Evolutionary conservation across 2,888 invertebrate genomes (phyloP).

Genomic region (Anoplius nigerrimus): DNA sequence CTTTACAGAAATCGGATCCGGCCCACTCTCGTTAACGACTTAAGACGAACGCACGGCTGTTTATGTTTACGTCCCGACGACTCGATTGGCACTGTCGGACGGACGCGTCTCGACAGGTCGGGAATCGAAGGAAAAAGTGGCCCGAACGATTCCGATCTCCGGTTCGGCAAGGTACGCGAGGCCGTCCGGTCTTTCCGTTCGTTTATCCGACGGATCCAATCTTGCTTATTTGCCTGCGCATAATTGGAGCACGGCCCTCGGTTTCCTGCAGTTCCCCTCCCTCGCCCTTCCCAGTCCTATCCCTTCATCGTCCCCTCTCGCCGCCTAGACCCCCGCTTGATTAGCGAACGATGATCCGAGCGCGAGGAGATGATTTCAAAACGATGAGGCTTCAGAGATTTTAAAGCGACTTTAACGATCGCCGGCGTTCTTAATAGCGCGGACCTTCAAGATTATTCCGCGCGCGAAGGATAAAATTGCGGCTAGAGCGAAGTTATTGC

Average conservation of each 20-base stretch:
- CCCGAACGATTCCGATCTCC: slow-evolving; percentile 40
- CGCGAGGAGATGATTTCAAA: no score
- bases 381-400: no score
- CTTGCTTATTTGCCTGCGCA: slow-evolving; percentile 51
- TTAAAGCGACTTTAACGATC: no score
- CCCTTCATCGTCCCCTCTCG: no score
- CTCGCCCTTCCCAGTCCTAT: slow-evolving; percentile 14
- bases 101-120: slow-evolving; percentile 18
- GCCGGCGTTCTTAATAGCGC: no score
- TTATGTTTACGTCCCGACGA: no score
- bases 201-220: slow-evolving; percentile 50
- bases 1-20: no score
- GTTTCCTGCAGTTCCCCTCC: slow-evolving; percentile 3
- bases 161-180: slow-evolving; percentile 26
- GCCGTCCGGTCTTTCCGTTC: slow-evolving; percentile 43
- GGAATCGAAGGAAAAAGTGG: neutral
- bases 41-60: no score
- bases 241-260: slow-evolving; percentile 48
- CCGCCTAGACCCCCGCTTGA: no score
- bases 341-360: slow-evolving; percentile 40
- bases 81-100: no score
- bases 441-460: no score
- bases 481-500: neutral
- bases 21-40: no score
- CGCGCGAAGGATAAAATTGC: neutral